Evolutionary conservation across 2,797 vertebrate species (phyloP).

Genomic region (Gila robusta): DNA sequence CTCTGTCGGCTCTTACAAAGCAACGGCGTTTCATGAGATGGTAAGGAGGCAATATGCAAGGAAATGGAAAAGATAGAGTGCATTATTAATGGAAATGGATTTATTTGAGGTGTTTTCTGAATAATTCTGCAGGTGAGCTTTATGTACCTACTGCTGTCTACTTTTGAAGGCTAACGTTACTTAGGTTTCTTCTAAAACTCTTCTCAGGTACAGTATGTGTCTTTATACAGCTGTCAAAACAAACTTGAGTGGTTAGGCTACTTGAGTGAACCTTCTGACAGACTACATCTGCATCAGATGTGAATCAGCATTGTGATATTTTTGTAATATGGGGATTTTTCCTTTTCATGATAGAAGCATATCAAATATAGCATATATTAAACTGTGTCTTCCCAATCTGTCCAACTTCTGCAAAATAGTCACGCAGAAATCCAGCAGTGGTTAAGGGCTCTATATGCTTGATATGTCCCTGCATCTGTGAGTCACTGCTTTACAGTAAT

Average conservation of each 20-base stretch:
- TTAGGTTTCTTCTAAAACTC: background rate
- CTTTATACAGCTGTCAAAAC: background rate
- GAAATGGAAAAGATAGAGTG: background rate
- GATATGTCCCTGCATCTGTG: background rate
- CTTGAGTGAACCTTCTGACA: slow-evolving; percentile 13
- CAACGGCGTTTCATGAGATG: slow-evolving; percentile 16
- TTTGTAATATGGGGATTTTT: background rate
- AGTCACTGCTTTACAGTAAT: slow-evolving; percentile 29
- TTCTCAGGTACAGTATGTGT: background rate
- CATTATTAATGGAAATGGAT: background rate
- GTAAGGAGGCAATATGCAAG: slow-evolving; percentile 15
- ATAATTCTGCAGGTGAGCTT: slow-evolving; percentile 37
- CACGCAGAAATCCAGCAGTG: background rate
- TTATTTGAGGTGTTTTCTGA: background rate
- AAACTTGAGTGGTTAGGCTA: background rate
- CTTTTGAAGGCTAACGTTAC: background rate
- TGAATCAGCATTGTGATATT: background rate
- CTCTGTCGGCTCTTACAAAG: slow-evolving; percentile 18
- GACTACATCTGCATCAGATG: background rate
- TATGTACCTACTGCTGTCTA: background rate
- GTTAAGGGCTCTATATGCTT: background rate
- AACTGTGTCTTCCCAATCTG: background rate
- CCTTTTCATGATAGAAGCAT: background rate
- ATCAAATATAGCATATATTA: background rate
- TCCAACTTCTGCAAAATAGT: background rate